Evolutionary conservation across 2,797 vertebrate species (phyloP).

Genomic region (Anguilla megastoma): DNA sequence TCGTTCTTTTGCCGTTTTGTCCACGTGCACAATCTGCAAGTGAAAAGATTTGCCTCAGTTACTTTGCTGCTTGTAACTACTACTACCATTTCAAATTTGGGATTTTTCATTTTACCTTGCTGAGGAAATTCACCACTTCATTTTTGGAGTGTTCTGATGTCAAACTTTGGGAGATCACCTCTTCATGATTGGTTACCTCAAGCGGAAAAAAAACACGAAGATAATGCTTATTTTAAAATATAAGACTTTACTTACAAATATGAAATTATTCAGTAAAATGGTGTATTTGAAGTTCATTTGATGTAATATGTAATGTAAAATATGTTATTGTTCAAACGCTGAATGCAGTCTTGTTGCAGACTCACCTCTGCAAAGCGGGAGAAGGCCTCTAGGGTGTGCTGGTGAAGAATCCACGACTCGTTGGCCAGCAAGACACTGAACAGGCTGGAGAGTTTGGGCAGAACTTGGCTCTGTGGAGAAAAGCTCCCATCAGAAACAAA

Average conservation of each 20-base stretch:
- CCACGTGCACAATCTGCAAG: slow-evolving; percentile 53
- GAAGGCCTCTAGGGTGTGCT: slow-evolving; percentile 86
- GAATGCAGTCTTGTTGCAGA: not conserved
- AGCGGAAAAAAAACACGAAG: slow-evolving; percentile 8
- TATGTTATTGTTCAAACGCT: not conserved
- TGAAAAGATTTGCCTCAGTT: not conserved
- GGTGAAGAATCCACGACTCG: slow-evolving; percentile 81
- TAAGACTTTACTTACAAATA: not conserved
- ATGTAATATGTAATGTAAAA: not conserved
- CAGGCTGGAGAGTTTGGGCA: slow-evolving; percentile 75
- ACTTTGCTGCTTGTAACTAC: not conserved
- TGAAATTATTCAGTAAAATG: not conserved
- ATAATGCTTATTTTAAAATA: not conserved
- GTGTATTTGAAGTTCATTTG: no score
- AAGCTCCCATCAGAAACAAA: not conserved
- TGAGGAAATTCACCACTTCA: slow-evolving; percentile 87
- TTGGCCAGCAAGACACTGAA: slow-evolving; percentile 78
- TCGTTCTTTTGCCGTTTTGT: slow-evolving; percentile 68
- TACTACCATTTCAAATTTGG: not conserved
- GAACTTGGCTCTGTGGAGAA: slow-evolving; percentile 75
- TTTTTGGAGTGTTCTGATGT: slow-evolving; percentile 80
- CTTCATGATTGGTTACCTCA: slow-evolving; percentile 90
- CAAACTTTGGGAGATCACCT: slow-evolving; percentile 86
- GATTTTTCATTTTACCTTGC: slow-evolving; percentile 77
- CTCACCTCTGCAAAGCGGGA: slow-evolving; percentile 88